These are phyloP conservation scores for Eulemur albifrons DNA, from an alignment of 2,797 vertebrate genomes.

Conservation along the genomic window DNA sequence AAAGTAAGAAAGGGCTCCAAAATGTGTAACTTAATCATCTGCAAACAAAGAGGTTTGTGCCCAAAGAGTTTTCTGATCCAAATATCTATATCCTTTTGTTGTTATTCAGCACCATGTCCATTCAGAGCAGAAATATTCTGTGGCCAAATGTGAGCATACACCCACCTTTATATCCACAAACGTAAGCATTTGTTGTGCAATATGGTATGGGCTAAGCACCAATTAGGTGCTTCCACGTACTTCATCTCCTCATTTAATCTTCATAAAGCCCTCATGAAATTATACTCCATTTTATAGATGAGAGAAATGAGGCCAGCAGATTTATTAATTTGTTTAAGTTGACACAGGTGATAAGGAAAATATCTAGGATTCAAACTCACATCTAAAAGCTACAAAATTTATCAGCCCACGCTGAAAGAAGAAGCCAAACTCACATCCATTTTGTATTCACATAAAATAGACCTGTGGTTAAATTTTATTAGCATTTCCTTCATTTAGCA, in stretches of 20 bases:
- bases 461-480: conserved; percentile 52
- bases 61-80: not conserved
- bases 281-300: not conserved
- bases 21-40: not conserved
- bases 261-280: not conserved
- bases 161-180: not conserved
- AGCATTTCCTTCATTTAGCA: conserved; percentile 52
- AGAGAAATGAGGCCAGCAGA: not conserved
- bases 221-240: not conserved
- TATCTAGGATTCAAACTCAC: not conserved
- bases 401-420: not conserved
- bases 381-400: conserved; percentile 17
- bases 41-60: not conserved
- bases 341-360: not conserved
- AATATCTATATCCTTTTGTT: not conserved
- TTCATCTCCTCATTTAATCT: not conserved
- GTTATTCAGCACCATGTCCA: not conserved
- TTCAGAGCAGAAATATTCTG: not conserved
- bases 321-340: not conserved
- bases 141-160: not conserved
- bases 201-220: too few species aligned
- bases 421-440: not conserved
- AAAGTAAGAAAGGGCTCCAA: not conserved
- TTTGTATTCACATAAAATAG: conserved; percentile 57
- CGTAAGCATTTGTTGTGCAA: not conserved